phyloP scores from a whole-genome alignment of 37 sponge, comb jelly and placozoan species.

The Spongilla lacustris region DNA sequence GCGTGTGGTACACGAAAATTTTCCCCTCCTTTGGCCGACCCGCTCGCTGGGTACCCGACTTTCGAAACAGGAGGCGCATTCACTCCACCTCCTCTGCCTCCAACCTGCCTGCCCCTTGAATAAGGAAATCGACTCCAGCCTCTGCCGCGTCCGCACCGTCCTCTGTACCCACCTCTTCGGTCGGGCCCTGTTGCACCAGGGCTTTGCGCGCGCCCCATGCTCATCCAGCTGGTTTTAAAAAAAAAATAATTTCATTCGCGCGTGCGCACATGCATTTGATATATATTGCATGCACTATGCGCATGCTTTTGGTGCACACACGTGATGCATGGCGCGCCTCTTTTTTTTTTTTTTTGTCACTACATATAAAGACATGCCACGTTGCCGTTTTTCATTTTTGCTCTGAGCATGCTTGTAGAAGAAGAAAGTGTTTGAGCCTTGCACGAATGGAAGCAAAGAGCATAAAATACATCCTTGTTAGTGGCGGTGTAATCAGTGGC shows the following conservation, averaged over 20 bases:
- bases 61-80: not conserved
- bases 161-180: not conserved
- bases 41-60: not conserved
- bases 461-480: constrained; percentile 94
- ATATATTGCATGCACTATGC: too few species aligned
- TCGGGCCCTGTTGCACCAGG: too few species aligned
- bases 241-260: too few species aligned
- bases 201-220: not conserved
- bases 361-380: too few species aligned
- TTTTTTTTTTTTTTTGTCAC: too few species aligned
- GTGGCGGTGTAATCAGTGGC: constrained; percentile 97
- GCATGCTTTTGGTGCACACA: too few species aligned
- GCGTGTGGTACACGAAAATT: too few species aligned
- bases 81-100: not conserved
- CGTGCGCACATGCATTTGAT: too few species aligned
- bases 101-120: not conserved
- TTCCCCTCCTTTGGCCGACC: not conserved
- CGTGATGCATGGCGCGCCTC: too few species aligned
- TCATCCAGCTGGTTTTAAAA: not conserved
- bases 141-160: not conserved
- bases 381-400: too few species aligned
- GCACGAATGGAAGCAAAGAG: not conserved
- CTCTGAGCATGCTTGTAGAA: too few species aligned
- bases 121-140: not conserved
- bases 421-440: too few species aligned